Conservation (phyloP, 2,113 vertebrate species). For the Hirundichthys speculiger region DNA sequence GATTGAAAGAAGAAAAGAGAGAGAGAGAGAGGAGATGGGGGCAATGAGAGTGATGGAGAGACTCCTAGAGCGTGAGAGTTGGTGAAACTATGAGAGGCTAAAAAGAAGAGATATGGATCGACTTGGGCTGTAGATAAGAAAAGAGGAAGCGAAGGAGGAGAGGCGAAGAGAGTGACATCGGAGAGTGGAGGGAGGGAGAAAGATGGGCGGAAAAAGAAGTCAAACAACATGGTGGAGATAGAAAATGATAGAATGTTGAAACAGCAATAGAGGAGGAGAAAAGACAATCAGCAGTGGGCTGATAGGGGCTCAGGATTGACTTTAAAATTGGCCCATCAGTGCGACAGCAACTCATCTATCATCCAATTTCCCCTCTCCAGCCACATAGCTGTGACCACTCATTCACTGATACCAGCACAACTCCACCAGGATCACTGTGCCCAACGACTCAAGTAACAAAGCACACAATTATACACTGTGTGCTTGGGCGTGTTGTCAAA, state of each 20-base stretch:
- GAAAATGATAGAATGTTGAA: slow-evolving; percentile 59
- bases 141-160: slow-evolving; percentile 49
- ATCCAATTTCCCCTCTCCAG: slow-evolving; percentile 71
- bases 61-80: slow-evolving; percentile 15
- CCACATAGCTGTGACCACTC: slow-evolving; percentile 63
- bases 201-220: slow-evolving; percentile 28
- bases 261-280: slow-evolving; percentile 42
- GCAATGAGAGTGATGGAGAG: slow-evolving; percentile 40
- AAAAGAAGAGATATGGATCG: slow-evolving; percentile 37
- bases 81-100: slow-evolving; percentile 43
- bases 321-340: slow-evolving; percentile 65
- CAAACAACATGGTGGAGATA: slow-evolving; percentile 43
- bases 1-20: slow-evolving; percentile 3
- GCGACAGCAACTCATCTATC: slow-evolving; percentile 68
- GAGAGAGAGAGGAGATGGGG: slow-evolving; percentile 64
- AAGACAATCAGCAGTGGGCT: slow-evolving; percentile 57
- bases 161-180: slow-evolving; percentile 66
- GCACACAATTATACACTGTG: slow-evolving; percentile 1
- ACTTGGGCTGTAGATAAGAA: slow-evolving; percentile 33
- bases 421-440: slow-evolving; percentile 38
- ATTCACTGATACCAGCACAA: slow-evolving; percentile 62
- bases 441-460: slow-evolving; percentile 42
- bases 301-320: slow-evolving; percentile 61
- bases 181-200: slow-evolving; percentile 26
- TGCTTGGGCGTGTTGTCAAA: neutral